These are phyloP conservation scores for Ptychochromis oligacanthus DNA, from an alignment of 2,113 vertebrate genomes.

Conservation along the genomic window DNA sequence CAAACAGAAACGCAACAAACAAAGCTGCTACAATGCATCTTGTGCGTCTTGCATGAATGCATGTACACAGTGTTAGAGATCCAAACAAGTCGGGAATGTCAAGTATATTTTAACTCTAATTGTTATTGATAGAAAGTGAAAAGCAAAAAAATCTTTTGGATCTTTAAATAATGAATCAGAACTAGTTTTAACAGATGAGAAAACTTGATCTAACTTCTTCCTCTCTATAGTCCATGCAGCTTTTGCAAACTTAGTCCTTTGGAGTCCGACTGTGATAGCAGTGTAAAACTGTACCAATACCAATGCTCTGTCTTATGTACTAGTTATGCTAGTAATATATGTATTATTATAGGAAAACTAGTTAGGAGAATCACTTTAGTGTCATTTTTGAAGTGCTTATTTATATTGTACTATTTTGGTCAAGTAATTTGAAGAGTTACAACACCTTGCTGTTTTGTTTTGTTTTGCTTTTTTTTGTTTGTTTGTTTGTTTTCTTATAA, in stretches of 20 bases:
- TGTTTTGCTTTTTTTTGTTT: neutral
- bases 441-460: conserved; percentile 17
- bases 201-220: no score
- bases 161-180: neutral
- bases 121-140: neutral
- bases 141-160: neutral
- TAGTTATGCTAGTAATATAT: neutral
- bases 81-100: neutral
- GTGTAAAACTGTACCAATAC: neutral
- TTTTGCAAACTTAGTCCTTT: neutral
- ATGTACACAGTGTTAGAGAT: neutral
- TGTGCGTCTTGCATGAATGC: neutral
- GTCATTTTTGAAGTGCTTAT: conserved; percentile 10
- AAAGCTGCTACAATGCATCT: neutral
- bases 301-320: no score
- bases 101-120: neutral
- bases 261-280: neutral
- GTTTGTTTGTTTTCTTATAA: neutral
- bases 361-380: conserved; percentile 7
- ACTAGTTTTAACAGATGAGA: neutral
- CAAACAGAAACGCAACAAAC: neutral
- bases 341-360: neutral
- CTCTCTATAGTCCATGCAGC: no score
- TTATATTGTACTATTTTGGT: conserved; percentile 10
- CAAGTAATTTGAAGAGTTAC: conserved; percentile 3